These are phyloP conservation scores for Imbricaverruca yamaguchii DNA, from an alignment of 2,888 invertebrate genomes.

Conservation along the genomic window DNA sequence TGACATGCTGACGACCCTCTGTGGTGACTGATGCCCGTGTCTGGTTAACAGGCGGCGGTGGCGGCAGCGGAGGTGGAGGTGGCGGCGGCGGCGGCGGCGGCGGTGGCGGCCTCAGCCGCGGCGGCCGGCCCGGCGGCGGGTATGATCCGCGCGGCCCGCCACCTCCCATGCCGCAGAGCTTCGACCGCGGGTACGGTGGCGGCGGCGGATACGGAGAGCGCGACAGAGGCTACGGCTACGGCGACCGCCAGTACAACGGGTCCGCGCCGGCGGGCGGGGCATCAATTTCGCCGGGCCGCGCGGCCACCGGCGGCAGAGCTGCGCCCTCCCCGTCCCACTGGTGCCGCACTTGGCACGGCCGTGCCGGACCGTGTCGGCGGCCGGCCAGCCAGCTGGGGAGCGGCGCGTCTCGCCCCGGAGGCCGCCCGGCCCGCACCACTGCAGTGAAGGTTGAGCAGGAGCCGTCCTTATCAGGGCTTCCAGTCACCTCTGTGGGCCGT, in stretches of 20 bases:
- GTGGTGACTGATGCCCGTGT: too few relatives aligned
- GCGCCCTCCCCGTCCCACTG: too few relatives aligned
- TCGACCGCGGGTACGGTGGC: slow-evolving; percentile 16
- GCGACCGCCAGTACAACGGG: slow-evolving; percentile 17
- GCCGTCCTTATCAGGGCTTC: slow-evolving; percentile 46
- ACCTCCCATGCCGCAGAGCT: slow-evolving; percentile 8
- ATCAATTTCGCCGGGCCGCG: neutral
- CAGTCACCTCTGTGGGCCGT: neutral
- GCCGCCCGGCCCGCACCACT: slow-evolving; percentile 30
- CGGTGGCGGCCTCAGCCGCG: neutral
- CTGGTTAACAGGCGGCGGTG: too few relatives aligned
- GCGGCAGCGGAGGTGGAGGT: too few relatives aligned
- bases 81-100: neutral
- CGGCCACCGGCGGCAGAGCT: neutral
- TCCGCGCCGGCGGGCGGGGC: slow-evolving; percentile 30
- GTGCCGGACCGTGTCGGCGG: neutral
- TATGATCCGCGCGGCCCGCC: slow-evolving; percentile 19
- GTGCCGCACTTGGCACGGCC: too few relatives aligned
- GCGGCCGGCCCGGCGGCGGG: neutral
- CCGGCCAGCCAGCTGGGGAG: slow-evolving; percentile 30
- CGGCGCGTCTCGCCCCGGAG: slow-evolving; percentile 41
- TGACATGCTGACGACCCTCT: too few relatives aligned
- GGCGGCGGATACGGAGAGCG: slow-evolving; percentile 5
- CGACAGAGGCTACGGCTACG: neutral
- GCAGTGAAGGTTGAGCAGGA: slow-evolving; percentile 40